Evolutionary conservation across 2,113 vertebrate genomes (phyloP).

Genomic region (Acrocephalus kingi): DNA sequence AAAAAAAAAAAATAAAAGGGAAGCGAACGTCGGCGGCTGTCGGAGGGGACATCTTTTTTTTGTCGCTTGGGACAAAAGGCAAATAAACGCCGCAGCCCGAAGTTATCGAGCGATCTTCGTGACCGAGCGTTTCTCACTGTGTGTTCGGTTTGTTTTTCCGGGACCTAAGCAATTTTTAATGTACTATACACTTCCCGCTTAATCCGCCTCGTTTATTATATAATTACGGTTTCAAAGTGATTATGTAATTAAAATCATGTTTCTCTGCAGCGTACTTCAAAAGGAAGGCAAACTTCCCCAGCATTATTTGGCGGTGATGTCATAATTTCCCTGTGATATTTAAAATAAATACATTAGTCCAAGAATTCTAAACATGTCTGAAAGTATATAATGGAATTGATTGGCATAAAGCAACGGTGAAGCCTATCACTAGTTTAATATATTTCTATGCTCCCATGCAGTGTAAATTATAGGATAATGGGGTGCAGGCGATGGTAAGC

Average conservation of each 20-base stretch:
- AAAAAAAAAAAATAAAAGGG: too few species aligned
- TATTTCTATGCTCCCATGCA: constrained; percentile 91
- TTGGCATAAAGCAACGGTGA: constrained; percentile 85
- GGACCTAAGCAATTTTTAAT: constrained; percentile 81
- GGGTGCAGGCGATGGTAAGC: constrained; percentile 92
- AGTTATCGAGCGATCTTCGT: background rate
- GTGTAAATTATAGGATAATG: constrained; percentile 98
- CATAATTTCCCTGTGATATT: constrained; percentile 94
- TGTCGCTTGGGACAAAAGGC: background rate
- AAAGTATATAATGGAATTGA: constrained; percentile 84
- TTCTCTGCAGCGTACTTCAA: constrained; percentile 85
- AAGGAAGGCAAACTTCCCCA: constrained; percentile 73
- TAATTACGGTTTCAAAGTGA: constrained; percentile 92
- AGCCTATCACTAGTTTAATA: constrained; percentile 84
- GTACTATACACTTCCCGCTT: constrained; percentile 85
- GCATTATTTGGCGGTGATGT: constrained; percentile 89
- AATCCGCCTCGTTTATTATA: constrained; percentile 87
- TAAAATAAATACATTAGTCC: constrained; percentile 97
- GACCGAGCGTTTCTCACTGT: constrained; percentile 59
- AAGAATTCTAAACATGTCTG: constrained; percentile 93
- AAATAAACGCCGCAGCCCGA: background rate
- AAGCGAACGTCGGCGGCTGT: background rate
- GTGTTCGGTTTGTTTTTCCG: constrained; percentile 82
- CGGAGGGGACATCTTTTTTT: background rate
- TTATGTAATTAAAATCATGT: constrained; percentile 92